Conservation (phyloP, 2,797 vertebrate genomes). For the Steatocranus sp. region DNA sequence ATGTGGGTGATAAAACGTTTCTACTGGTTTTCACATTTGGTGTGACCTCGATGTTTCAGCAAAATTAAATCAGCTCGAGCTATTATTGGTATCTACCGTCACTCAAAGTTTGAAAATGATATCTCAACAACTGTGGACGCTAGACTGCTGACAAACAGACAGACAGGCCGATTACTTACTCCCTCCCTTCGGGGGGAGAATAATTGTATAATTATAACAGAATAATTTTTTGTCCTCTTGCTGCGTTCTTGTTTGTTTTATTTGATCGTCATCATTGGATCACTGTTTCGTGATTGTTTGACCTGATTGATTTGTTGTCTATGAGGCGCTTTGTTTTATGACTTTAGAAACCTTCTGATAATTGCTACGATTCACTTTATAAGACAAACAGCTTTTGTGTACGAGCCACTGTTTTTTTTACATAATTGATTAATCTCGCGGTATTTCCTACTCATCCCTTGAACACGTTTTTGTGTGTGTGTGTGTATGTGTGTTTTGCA, state of each 20-base stretch:
- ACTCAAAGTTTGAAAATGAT: background rate
- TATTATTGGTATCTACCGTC: background rate
- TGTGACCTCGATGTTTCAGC: background rate
- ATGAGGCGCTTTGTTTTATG: background rate
- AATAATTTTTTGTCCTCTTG: background rate
- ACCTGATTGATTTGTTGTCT: background rate
- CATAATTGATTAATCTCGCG: background rate
- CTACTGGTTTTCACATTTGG: background rate
- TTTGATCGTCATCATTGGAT: background rate
- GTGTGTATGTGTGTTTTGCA: background rate
- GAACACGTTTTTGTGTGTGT: background rate
- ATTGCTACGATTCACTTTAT: background rate
- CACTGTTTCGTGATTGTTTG: background rate
- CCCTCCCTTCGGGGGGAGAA: background rate
- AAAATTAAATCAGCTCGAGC: background rate
- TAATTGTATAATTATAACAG: background rate
- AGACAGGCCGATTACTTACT: background rate
- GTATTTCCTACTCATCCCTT: background rate
- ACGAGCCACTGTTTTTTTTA: background rate
- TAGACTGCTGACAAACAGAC: background rate
- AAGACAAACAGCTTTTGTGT: background rate
- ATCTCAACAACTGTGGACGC: background rate
- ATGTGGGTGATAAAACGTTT: background rate
- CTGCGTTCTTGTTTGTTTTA: background rate
- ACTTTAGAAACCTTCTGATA: background rate